A percentile compares a stretch with the other conserved stretches of the same genome.
phyloP scores from a whole-genome alignment of 1,140 invertebrate genomes.

The Drosophila teissieri region DNA sequence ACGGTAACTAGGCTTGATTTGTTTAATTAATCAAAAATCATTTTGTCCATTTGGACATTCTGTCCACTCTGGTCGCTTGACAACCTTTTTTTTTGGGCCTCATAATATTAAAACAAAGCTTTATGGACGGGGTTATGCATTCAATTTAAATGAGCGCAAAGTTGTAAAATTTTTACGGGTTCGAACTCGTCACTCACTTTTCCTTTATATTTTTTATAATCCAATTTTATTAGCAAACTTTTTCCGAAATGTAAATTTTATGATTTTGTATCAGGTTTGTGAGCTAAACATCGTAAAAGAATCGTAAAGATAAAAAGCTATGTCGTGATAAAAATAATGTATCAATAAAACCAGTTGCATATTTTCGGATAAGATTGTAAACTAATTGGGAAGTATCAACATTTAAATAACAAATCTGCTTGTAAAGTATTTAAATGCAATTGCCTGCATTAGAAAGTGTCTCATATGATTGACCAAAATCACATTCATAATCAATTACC shows the following conservation, averaged over 20 bases:
- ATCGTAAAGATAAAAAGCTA: too few relatives aligned
- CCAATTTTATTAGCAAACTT: background rate
- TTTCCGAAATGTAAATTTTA: background rate
- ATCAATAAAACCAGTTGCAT: background rate
- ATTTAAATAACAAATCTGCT: background rate
- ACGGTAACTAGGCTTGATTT: constrained; percentile 22
- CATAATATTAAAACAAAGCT: constrained; percentile 20
- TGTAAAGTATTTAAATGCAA: background rate
- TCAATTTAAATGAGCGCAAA: background rate
- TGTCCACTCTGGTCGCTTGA: background rate
- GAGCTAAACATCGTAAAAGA: background rate
- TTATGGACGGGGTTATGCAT: constrained; percentile 1
- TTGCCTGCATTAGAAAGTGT: constrained; percentile 19
- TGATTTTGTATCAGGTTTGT: background rate
- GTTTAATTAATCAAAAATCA: constrained; percentile 47
- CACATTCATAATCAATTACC: constrained; percentile 16
- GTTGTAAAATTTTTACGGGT: constrained; percentile 28
- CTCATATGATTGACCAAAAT: constrained; percentile 4
- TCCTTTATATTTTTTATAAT: background rate
- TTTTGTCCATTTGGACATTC: constrained; percentile 7
- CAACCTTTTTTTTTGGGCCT: constrained; percentile 9
- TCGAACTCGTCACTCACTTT: background rate
- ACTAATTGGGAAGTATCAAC: too few relatives aligned
- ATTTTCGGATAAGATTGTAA: background rate
- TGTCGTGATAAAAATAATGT: too few relatives aligned